A percentile compares a stretch with the other conserved stretches of the same genome.
phyloP scores from a whole-genome alignment of 2,797 vertebrate species.

The Pangasius krempfi region DNA sequence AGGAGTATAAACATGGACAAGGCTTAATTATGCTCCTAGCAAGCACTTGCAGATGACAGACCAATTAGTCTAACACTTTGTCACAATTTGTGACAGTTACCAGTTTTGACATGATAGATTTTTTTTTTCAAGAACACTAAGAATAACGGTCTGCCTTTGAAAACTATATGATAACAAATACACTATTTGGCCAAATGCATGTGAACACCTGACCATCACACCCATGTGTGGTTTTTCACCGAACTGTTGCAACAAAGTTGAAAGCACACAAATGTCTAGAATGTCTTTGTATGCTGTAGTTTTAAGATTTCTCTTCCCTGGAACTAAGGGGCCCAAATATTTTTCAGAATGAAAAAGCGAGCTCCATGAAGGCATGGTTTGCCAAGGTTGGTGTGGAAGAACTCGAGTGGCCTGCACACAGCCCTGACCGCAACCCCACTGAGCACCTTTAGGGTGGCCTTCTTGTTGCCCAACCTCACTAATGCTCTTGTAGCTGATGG shows the following conservation, averaged over 20 bases:
- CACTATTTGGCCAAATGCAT: neutral
- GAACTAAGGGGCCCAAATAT: neutral
- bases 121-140: neutral
- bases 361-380: neutral
- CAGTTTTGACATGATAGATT: neutral
- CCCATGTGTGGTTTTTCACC: neutral
- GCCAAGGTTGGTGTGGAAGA: neutral
- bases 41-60: slow-evolving; percentile 34
- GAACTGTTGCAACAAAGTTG: neutral
- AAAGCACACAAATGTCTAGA: neutral
- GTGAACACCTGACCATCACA: neutral
- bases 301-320: neutral
- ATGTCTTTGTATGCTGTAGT: neutral
- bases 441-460: neutral
- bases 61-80: slow-evolving; percentile 29
- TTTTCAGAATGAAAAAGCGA: neutral
- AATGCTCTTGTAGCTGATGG: neutral
- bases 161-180: neutral
- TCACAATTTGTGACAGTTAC: neutral
- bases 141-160: neutral
- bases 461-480: neutral
- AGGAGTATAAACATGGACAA: slow-evolving; percentile 47
- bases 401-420: neutral
- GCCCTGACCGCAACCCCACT: neutral
- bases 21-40: slow-evolving; percentile 48